phyloP scores from a whole-genome alignment of 2,797 vertebrate species.

The Pyrrhura leucotis region DNA sequence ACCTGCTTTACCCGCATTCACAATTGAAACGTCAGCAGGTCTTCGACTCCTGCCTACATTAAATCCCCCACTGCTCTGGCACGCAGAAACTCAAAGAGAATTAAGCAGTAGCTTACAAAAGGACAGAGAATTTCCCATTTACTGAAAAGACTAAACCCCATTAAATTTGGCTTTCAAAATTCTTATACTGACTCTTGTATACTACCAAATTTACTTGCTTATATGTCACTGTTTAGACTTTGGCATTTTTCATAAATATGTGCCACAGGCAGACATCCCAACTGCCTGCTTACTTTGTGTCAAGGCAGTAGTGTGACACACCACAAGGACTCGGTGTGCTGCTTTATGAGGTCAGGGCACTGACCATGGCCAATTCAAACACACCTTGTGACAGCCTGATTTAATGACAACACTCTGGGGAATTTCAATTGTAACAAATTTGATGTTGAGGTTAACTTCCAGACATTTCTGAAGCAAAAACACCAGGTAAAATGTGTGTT shows the following conservation, averaged over 20 bases:
- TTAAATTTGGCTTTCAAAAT: neutral
- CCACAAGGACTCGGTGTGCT: accelerated
- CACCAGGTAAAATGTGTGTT: neutral
- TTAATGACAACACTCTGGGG: neutral
- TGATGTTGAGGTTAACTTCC: neutral
- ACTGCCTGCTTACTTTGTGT: neutral
- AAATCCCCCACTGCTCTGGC: neutral
- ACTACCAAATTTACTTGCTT: neutral
- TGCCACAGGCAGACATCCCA: neutral
- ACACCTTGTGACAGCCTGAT: neutral
- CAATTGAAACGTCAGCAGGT: neutral
- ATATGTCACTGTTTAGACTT: neutral
- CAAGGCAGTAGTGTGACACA: neutral
- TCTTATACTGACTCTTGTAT: neutral
- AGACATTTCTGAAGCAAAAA: neutral
- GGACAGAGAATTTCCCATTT: neutral
- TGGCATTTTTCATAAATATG: neutral
- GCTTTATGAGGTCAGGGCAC: neutral
- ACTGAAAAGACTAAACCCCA: neutral
- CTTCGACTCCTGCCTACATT: neutral
- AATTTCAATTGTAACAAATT: neutral
- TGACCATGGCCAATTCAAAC: neutral
- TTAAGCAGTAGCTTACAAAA: neutral
- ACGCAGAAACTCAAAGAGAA: neutral
- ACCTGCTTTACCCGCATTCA: neutral